Conservation (phyloP, 2,797 vertebrate genomes). For the Sebastes minor region DNA sequence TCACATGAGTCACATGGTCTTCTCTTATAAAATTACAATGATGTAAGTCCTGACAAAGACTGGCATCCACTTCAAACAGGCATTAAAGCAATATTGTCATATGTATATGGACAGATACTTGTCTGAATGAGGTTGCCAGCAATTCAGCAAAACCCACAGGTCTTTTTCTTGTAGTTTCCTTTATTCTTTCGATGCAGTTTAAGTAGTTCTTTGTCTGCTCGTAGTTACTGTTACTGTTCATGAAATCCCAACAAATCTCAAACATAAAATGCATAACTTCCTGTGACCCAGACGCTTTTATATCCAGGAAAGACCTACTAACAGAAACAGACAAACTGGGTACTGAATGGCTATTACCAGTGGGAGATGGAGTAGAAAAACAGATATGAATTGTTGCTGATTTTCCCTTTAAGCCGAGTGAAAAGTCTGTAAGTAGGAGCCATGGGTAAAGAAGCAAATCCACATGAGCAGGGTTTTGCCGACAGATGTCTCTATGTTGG, state of each 20-base stretch:
- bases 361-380: background rate
- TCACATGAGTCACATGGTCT: background rate
- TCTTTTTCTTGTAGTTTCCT: background rate
- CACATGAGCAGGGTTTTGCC: conserved; percentile 40
- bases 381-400: background rate
- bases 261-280: conserved; percentile 15
- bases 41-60: background rate
- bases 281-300: background rate
- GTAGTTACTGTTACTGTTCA: background rate
- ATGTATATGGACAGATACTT: background rate
- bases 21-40: background rate
- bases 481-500: conserved; percentile 54
- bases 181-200: background rate
- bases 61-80: background rate
- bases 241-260: conserved; percentile 5
- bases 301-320: background rate
- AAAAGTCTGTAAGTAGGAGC: background rate
- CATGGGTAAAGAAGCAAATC: conserved; percentile 22
- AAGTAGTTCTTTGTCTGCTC: background rate
- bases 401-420: background rate
- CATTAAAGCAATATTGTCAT: background rate
- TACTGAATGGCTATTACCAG: background rate
- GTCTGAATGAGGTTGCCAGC: too few species aligned
- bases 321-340: background rate
- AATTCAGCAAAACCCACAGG: background rate